A percentile compares a stretch with the other conserved stretches of the same genome.
Conservation (phyloP, 2,113 vertebrate species). For the Muntiacus reevesi region DNA sequence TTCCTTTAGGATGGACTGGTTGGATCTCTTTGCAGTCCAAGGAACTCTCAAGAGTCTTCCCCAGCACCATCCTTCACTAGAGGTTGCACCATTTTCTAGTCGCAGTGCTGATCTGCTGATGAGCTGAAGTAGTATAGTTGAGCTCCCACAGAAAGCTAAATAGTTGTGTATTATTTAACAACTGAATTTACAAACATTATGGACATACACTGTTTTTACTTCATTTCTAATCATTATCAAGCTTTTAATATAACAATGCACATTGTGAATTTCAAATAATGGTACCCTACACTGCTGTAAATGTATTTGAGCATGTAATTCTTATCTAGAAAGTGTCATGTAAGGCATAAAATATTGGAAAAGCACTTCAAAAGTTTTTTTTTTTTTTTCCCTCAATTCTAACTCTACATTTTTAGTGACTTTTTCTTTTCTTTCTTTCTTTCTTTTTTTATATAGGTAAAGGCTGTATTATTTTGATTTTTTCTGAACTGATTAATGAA, state of each 20-base stretch:
- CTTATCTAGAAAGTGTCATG: not conserved
- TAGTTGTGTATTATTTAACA: not conserved
- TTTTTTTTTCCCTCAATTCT: not conserved
- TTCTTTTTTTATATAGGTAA: not conserved
- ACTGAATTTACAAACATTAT: not conserved
- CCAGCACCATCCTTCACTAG: rapidly evolving
- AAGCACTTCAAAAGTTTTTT: not conserved
- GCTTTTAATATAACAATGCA: not conserved
- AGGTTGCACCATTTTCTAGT: not conserved
- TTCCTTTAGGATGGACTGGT: not conserved
- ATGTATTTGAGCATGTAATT: not conserved
- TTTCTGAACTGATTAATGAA: not conserved
- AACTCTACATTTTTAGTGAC: not conserved
- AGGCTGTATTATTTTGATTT: not conserved
- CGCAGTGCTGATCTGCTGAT: not conserved
- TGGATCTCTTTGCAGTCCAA: not conserved
- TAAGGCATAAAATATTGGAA: not conserved
- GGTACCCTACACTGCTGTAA: not conserved
- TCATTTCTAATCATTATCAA: not conserved
- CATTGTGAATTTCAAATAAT: not conserved
- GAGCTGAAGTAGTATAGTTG: not conserved
- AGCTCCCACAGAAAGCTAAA: not conserved
- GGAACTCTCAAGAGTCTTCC: not conserved
- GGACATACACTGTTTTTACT: not conserved
- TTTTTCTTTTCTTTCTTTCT: not conserved